Conservation (phyloP, 2,888 invertebrate species). For the Synanthedon tipuliformis region DNA sequence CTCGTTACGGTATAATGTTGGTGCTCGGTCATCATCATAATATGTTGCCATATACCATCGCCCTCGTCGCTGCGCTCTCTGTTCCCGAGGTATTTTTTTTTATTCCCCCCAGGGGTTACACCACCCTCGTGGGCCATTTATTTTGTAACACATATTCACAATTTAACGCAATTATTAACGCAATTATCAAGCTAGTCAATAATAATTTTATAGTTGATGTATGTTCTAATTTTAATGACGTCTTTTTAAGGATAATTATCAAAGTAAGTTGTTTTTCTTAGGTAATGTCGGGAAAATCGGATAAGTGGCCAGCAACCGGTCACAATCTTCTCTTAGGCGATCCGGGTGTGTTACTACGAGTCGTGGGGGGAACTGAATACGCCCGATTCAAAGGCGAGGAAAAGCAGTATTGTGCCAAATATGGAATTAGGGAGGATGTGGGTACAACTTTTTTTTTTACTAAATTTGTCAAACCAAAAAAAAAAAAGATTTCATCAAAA, state of each 20-base stretch:
- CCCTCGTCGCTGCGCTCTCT: slow-evolving; percentile 91
- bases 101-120: too few relatives aligned
- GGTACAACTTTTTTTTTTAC: too few relatives aligned
- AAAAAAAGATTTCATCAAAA: too few relatives aligned
- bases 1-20: slow-evolving; percentile 95
- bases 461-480: too few relatives aligned
- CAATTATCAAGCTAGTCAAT: too few relatives aligned
- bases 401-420: slow-evolving; percentile 78
- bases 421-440: slow-evolving; percentile 86
- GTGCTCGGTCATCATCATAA: slow-evolving; percentile 89
- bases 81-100: slow-evolving; percentile 96
- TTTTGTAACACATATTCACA: too few relatives aligned
- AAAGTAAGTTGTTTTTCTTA: slow-evolving; percentile 15
- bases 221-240: too few relatives aligned
- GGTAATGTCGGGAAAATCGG: slow-evolving; percentile 69
- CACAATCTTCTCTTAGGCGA: slow-evolving; percentile 86
- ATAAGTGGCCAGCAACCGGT: slow-evolving; percentile 80
- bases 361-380: slow-evolving; percentile 90
- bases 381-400: slow-evolving; percentile 75
- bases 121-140: too few relatives aligned
- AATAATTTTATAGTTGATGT: too few relatives aligned
- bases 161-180: too few relatives aligned
- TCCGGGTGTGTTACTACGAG: slow-evolving; percentile 86
- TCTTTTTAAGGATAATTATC: too few relatives aligned
- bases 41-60: slow-evolving; percentile 87